These are phyloP conservation scores for Embidobia sp. DNA, from an alignment of 2,888 invertebrate genomes.

Conservation along the genomic window DNA sequence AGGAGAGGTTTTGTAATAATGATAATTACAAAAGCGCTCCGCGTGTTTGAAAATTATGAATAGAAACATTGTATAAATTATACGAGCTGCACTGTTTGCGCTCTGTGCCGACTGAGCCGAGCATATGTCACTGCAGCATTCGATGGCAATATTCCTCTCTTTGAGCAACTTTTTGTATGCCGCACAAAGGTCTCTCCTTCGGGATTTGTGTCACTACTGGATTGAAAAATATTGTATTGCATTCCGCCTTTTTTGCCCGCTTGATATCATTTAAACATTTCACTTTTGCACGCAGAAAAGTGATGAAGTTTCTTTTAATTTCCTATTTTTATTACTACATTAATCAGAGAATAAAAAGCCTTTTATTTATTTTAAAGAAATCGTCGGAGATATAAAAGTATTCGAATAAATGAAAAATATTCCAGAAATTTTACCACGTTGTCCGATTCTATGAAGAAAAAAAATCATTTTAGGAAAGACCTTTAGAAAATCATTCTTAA, in stretches of 20 bases:
- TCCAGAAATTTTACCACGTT: too few species aligned
- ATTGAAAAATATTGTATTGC: conserved; percentile 94
- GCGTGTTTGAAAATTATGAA: conserved; percentile 19
- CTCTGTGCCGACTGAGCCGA: conserved; percentile 98
- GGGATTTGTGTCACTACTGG: conserved; percentile 92
- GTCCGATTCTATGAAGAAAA: too few species aligned
- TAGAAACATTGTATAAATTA: conserved; percentile 84
- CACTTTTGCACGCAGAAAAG: background rate
- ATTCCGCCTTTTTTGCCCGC: too few species aligned
- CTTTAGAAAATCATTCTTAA: too few species aligned
- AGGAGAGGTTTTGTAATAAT: conserved; percentile 2
- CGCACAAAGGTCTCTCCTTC: conserved; percentile 93
- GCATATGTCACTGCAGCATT: conserved; percentile 96
- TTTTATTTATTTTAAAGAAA: too few species aligned
- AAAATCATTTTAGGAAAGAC: too few species aligned
- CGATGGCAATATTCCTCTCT: conserved; percentile 93
- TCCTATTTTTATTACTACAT: background rate
- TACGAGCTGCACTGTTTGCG: conserved; percentile 95
- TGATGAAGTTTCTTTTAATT: background rate
- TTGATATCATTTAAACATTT: conserved; percentile 19
- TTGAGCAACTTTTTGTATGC: conserved; percentile 93
- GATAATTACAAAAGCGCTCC: conserved; percentile 6
- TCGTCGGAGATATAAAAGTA: too few species aligned
- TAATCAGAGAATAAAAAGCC: too few species aligned
- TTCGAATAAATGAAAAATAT: too few species aligned